These are phyloP conservation scores for Menidia beryllina DNA, from an alignment of 2,113 vertebrate species.

Conservation along the genomic window DNA sequence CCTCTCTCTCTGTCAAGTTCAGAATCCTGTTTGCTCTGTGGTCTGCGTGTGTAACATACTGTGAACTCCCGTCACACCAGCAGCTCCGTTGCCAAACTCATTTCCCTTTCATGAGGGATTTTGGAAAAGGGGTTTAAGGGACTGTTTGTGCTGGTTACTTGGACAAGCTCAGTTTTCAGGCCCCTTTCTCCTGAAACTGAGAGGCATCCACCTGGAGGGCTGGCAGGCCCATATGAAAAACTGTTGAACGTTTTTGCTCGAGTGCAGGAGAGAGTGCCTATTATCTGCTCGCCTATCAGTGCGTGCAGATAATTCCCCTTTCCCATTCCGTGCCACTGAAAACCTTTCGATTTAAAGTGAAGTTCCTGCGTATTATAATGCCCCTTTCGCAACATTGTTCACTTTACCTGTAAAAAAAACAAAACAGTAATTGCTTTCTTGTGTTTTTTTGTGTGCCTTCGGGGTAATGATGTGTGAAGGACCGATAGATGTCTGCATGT, in stretches of 20 bases:
- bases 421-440: background rate
- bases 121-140: conserved; percentile 62
- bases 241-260: conserved; percentile 28
- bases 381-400: background rate
- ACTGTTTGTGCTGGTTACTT: conserved; percentile 71
- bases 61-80: conserved; percentile 67
- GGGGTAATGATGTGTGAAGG: conserved; percentile 27
- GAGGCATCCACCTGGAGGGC: conserved; percentile 68
- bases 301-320: conserved; percentile 35
- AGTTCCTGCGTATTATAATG: conserved; percentile 18
- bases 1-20: conserved; percentile 48
- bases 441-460: background rate
- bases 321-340: conserved; percentile 9
- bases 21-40: conserved; percentile 71
- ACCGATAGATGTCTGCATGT: conserved; percentile 37
- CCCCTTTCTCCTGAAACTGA: conserved; percentile 56
- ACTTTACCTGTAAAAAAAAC: background rate
- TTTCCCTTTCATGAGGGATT: conserved; percentile 75
- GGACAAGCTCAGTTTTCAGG: conserved; percentile 66
- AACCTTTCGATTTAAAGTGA: too few relatives aligned
- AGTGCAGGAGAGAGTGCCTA: conserved; percentile 22
- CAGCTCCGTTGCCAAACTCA: conserved; percentile 71
- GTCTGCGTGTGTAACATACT: conserved; percentile 69
- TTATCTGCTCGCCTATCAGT: conserved; percentile 29
- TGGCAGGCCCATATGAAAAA: conserved; percentile 53